Evolutionary conservation across 2,888 invertebrate genomes (phyloP).

Genomic region (Eupithecia abbreviata): DNA sequence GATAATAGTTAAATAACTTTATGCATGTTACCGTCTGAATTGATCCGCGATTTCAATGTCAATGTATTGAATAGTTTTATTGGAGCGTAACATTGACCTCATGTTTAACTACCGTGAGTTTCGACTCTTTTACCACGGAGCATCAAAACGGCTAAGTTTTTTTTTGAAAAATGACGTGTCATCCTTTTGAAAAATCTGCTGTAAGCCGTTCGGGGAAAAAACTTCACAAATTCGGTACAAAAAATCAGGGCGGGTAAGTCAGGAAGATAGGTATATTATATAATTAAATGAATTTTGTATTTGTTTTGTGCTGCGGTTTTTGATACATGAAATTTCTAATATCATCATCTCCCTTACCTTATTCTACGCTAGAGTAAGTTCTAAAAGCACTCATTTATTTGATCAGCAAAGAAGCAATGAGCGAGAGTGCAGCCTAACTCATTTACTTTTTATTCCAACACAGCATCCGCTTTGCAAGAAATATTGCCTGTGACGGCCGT

Average conservation of each 20-base stretch:
- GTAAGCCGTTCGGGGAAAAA: too few relatives aligned
- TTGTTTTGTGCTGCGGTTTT: too few relatives aligned
- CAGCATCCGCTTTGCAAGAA: slow-evolving; percentile 47
- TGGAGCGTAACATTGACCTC: background rate
- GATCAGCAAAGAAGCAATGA: slow-evolving; percentile 32
- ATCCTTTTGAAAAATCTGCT: too few relatives aligned
- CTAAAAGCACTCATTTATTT: slow-evolving; percentile 7
- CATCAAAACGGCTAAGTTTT: background rate
- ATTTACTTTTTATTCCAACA: slow-evolving; percentile 49
- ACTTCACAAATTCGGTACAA: too few relatives aligned
- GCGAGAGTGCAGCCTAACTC: slow-evolving; percentile 40
- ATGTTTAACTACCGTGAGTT: background rate
- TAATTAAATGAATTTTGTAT: too few relatives aligned
- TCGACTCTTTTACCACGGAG: background rate
- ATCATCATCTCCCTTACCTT: background rate
- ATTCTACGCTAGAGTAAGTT: background rate
- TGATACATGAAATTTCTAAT: too few relatives aligned
- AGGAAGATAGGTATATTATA: too few relatives aligned
- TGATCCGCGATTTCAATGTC: background rate
- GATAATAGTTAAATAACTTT: background rate
- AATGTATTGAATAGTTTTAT: background rate
- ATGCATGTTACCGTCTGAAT: background rate
- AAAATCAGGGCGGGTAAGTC: too few relatives aligned
- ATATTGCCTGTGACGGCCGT: slow-evolving; percentile 60
- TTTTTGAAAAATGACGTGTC: background rate